Percentiles rank a stretch among this genome's conserved stretches.
Evolutionary conservation across 1,140 invertebrate genomes (phyloP).

Genomic region (Dufourea novaeangliae): DNA sequence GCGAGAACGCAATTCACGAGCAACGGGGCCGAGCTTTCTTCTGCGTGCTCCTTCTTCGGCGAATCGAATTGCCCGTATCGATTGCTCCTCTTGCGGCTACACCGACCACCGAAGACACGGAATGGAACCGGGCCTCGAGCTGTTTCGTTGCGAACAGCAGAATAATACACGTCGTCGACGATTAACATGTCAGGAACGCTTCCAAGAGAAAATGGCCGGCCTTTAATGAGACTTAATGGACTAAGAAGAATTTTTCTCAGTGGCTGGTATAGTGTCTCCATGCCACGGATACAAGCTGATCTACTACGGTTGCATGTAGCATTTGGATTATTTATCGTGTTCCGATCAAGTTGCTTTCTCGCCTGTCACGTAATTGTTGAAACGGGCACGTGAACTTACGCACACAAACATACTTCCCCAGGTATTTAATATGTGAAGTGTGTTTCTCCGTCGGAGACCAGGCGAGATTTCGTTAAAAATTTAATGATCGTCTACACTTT

Average conservation of each 20-base stretch:
- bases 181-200: neutral
- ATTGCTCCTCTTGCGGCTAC: neutral
- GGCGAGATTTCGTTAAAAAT: neutral
- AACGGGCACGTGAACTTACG: neutral
- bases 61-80: neutral
- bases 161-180: too few species aligned
- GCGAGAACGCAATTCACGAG: conserved; percentile 36
- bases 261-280: too few species aligned
- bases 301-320: too few species aligned
- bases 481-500: neutral
- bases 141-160: too few species aligned
- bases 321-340: too few species aligned
- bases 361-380: too few species aligned
- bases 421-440: neutral
- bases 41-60: neutral
- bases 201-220: neutral
- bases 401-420: neutral
- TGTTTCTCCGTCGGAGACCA: neutral
- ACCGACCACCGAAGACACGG: too few species aligned
- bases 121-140: too few species aligned
- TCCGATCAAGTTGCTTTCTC: too few species aligned
- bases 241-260: neutral
- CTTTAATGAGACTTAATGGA: neutral
- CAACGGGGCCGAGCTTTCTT: neutral
- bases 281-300: too few species aligned